Evolutionary conservation across 1,140 invertebrate genomes (phyloP).

Genomic region (Sycophila sp.): DNA sequence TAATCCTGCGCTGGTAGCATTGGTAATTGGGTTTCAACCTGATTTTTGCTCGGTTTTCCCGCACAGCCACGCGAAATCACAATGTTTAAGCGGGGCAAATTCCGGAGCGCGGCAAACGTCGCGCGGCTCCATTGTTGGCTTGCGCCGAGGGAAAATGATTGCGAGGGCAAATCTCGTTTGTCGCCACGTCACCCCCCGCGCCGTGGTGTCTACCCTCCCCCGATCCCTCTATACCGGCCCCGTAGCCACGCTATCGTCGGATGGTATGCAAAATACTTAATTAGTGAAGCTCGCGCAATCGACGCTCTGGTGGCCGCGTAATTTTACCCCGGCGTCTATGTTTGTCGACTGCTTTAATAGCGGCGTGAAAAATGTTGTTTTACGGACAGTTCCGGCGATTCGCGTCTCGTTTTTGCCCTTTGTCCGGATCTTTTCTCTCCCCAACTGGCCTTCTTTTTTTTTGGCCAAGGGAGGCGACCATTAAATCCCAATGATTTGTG

Average conservation of each 20-base stretch:
- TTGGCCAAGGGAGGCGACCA: too few species aligned
- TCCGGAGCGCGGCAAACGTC: background rate
- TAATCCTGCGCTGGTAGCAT: too few species aligned
- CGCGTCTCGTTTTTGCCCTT: background rate
- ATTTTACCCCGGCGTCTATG: background rate
- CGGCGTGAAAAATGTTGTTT: conserved; percentile 8
- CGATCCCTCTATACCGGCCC: background rate
- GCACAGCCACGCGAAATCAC: too few species aligned
- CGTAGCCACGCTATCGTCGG: background rate
- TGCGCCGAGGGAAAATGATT: background rate
- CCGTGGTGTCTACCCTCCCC: background rate
- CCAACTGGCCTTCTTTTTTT: too few species aligned
- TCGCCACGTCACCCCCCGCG: background rate
- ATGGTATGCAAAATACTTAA: conserved; percentile 16
- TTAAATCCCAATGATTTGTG: too few species aligned
- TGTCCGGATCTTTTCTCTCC: too few species aligned
- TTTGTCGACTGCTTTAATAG: background rate
- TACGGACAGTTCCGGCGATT: background rate
- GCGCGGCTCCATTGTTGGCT: background rate
- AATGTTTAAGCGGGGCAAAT: too few species aligned
- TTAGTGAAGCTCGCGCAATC: background rate
- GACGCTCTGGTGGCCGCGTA: background rate
- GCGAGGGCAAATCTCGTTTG: background rate
- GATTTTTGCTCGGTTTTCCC: too few species aligned
- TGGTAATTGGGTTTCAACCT: too few species aligned